Evolutionary conservation across 2,888 invertebrate genomes (phyloP).

Genomic region (Selenia dentaria): DNA sequence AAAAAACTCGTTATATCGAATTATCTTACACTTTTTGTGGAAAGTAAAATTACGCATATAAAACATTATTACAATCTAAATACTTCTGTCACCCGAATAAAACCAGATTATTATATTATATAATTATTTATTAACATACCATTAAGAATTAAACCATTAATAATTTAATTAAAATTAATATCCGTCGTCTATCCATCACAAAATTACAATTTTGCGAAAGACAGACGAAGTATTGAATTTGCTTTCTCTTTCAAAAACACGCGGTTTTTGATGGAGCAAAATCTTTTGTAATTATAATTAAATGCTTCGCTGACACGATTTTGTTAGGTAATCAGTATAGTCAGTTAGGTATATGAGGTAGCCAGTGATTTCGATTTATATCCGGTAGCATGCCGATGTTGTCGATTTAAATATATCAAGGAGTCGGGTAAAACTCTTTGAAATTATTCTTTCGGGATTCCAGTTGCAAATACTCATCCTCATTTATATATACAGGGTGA

Average conservation of each 20-base stretch:
- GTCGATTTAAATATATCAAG: no score
- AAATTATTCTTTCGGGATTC: no score
- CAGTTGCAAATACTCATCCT: no score
- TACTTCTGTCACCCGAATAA: no score
- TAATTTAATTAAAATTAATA: slow-evolving; percentile 13
- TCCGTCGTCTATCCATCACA: slow-evolving; percentile 68
- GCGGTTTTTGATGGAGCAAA: background rate
- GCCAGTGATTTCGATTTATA: background rate
- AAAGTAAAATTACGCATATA: no score
- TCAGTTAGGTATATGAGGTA: background rate
- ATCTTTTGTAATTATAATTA: background rate
- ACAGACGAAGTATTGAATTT: slow-evolving; percentile 56
- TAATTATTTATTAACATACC: slow-evolving; percentile 12
- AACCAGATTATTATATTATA: background rate
- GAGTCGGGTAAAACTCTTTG: no score
- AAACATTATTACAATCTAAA: no score
- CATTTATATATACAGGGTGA: no score
- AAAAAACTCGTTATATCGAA: no score
- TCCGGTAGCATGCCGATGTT: background rate
- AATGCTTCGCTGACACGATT: slow-evolving; percentile 4
- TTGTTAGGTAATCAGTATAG: background rate
- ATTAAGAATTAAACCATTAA: no score
- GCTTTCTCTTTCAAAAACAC: slow-evolving; percentile 4
- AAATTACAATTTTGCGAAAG: slow-evolving; percentile 56
- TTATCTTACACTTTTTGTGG: no score